These are phyloP conservation scores for Pseudococcus jackbeardsleyi DNA, from an alignment of 2,888 invertebrate species.

Conservation along the genomic window DNA sequence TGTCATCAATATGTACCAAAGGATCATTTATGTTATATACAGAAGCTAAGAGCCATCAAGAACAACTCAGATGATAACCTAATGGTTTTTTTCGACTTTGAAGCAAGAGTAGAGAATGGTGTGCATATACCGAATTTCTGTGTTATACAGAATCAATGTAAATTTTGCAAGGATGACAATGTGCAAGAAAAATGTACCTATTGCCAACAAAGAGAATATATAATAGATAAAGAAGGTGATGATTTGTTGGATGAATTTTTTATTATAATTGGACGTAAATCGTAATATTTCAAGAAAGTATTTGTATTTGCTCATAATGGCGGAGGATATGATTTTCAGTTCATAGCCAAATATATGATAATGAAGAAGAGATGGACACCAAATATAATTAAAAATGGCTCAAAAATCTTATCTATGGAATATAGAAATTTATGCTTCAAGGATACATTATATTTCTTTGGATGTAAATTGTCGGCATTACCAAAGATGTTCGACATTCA, in stretches of 20 bases:
- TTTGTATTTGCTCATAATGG: background rate
- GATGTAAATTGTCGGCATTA: conserved; percentile 58
- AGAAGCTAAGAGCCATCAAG: background rate
- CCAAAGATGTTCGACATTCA: conserved; percentile 68
- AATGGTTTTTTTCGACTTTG: background rate
- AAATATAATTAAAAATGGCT: background rate
- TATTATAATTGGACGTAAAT: background rate
- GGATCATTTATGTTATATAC: conserved; percentile 1
- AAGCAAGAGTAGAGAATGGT: background rate
- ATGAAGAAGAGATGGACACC: background rate
- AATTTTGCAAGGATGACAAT: background rate
- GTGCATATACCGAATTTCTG: background rate
- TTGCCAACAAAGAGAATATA: background rate
- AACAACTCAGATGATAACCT: background rate
- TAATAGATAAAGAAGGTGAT: background rate
- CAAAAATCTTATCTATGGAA: background rate
- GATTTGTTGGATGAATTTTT: background rate
- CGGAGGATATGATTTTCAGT: background rate
- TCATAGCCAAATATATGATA: background rate
- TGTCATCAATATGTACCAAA: conserved; percentile 1
- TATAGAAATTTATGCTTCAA: background rate
- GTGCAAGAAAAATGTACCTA: background rate
- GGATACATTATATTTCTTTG: background rate
- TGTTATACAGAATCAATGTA: background rate
- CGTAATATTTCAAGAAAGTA: background rate